Conservation (phyloP, 2,888 invertebrate species). For the Xestia xanthographa region DNA sequence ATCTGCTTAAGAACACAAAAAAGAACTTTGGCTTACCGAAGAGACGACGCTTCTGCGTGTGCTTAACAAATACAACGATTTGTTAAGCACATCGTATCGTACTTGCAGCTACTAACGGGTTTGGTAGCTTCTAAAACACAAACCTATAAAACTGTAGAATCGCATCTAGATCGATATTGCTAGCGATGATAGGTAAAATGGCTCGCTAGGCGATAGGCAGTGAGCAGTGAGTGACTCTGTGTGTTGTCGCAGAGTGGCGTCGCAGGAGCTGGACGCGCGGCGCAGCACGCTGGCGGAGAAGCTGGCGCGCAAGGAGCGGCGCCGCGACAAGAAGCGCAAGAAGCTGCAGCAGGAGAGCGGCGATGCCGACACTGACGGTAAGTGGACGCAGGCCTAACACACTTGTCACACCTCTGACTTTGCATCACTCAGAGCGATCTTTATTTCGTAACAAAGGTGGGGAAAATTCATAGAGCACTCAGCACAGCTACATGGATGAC, state of each 20-base stretch:
- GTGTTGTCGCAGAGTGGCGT: slow-evolving; percentile 78
- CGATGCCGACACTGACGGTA: slow-evolving; percentile 51
- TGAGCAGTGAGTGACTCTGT: background rate
- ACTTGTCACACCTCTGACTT: background rate
- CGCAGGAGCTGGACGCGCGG: slow-evolving; percentile 92
- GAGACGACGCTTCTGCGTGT: background rate
- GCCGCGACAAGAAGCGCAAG: slow-evolving; percentile 93
- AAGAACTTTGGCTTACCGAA: background rate
- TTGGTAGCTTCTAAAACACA: background rate
- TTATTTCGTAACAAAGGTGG: background rate
- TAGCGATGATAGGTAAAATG: background rate
- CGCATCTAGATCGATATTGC: background rate
- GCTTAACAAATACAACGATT: background rate
- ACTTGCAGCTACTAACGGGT: background rate
- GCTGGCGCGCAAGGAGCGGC: slow-evolving; percentile 93
- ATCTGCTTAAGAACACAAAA: background rate
- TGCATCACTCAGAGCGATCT: background rate
- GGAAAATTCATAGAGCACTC: background rate
- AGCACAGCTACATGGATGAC: background rate
- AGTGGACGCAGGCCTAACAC: background rate
- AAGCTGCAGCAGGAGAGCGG: slow-evolving; percentile 88
- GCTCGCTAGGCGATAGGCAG: background rate
- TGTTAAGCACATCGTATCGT: no score
- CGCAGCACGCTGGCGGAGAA: slow-evolving; percentile 93
- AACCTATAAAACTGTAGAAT: background rate